Evolutionary conservation across 2,797 vertebrate genomes (phyloP), one percentile per base, ranked within the genome.

Genomic region (Etheostoma perlongum): DNA sequence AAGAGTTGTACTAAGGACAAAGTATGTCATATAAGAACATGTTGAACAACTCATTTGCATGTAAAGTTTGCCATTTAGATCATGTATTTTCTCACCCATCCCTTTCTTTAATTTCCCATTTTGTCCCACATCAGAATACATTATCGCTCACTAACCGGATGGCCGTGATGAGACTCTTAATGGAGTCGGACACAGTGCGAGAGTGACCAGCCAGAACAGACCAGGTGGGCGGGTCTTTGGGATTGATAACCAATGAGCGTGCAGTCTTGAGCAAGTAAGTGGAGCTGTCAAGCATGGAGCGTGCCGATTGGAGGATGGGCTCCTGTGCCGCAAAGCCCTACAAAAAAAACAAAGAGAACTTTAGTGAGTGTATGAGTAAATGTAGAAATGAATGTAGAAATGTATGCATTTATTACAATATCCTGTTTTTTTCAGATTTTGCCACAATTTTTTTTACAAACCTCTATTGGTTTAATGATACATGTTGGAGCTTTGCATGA

Each of bases 211-310:
- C 98, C 53, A 99, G 94, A 27, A 97, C 94, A 1, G 98, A 99
- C 98, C 98, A 99, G 0, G 96, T 99, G 25, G 97, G 97, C 0
- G 98, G 98, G 87, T 99, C 98, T 93, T 98, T 99, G 42, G 98
- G 98, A 87, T 99, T 99, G 90, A 99, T 96, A 63, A 98, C 97
- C 88, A 99, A 85, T 12, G 97, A 99, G 75, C 98, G 96, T 0
- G 98, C 98, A 0, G 97, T 99, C 89, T 95, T 97, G 85, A 99
- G 96, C 77, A 99, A 93, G 68, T 95, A 92, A 9, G 97, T 97
- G 0, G 98, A 99, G 67, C 98, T 99, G 84, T 99, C 98, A 30
- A 99, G 92, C 98, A 99, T 99, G 12, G 97, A 96, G 83, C 96
- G 90, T 1, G 98, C 98, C 0, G 98, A 98, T 27, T 96, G 89